These are phyloP conservation scores for Andrena praecox DNA, from an alignment of 2,888 invertebrate species.

Conservation along the genomic window DNA sequence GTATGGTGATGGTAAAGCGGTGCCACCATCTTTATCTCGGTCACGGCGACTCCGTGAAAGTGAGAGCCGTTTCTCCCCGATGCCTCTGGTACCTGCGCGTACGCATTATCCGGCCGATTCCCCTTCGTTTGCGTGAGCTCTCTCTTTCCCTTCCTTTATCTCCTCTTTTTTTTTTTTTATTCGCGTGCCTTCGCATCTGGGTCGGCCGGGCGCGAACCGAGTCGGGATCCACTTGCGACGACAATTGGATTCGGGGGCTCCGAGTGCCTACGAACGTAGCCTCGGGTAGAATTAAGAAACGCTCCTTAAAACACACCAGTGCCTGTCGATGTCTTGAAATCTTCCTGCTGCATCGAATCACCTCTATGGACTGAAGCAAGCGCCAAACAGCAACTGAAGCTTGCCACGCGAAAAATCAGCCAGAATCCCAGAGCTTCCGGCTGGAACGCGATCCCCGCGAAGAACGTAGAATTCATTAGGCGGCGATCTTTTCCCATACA, in stretches of 20 bases:
- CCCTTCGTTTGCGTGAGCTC: constrained; percentile 67
- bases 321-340: too few relatives aligned
- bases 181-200: constrained; percentile 35
- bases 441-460: not conserved
- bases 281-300: too few relatives aligned
- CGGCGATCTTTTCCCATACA: not conserved
- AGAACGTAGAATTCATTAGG: constrained; percentile 15
- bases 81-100: constrained; percentile 61
- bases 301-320: too few relatives aligned
- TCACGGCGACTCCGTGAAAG: constrained; percentile 84
- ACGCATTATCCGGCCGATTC: constrained; percentile 64
- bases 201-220: constrained; percentile 22
- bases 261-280: not conserved
- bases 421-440: not conserved
- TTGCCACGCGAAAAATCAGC: not conserved
- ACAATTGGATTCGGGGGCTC: not conserved
- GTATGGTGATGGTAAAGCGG: constrained; percentile 70
- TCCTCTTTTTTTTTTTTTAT: constrained; percentile 13
- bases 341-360: too few relatives aligned
- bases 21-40: constrained; percentile 83
- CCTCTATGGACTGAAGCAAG: too few relatives aligned
- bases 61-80: constrained; percentile 79
- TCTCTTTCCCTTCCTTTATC: constrained; percentile 47
- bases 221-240: not conserved
- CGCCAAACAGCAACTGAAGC: not conserved